Percentiles rank a stretch among this genome's conserved stretches.
These are phyloP conservation scores for Marmota flaviventris DNA, from an alignment of 2,113 vertebrate species.

Conservation along the genomic window DNA sequence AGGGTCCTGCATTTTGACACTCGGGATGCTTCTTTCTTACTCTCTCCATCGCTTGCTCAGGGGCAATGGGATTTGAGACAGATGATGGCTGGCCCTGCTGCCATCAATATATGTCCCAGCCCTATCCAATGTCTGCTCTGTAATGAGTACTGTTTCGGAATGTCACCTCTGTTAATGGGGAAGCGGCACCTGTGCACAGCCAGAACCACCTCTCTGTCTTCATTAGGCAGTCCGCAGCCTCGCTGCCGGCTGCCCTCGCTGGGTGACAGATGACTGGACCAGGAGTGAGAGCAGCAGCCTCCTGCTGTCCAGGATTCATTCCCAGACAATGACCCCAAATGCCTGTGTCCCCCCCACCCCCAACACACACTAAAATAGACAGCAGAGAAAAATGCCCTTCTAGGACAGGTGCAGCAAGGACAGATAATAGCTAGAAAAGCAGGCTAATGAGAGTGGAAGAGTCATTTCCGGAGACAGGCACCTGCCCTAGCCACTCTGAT, in stretches of 20 bases:
- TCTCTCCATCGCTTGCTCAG: conserved; percentile 27
- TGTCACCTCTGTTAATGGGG: conserved; percentile 84
- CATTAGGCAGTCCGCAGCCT: conserved; percentile 79
- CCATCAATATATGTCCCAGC: conserved; percentile 80
- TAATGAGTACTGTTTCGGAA: conserved; percentile 82
- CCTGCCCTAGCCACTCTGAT: background rate
- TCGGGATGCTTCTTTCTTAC: background rate
- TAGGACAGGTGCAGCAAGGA: conserved; percentile 50
- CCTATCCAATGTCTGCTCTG: conserved; percentile 76
- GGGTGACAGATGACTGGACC: conserved; percentile 78
- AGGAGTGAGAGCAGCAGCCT: conserved; percentile 62
- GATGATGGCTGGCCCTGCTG: conserved; percentile 76
- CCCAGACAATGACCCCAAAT: conserved; percentile 79
- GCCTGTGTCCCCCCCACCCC: background rate
- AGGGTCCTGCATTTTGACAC: background rate
- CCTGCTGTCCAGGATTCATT: conserved; percentile 81
- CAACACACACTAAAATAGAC: conserved; percentile 57
- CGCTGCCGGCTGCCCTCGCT: conserved; percentile 71
- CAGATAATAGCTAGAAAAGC: conserved; percentile 11
- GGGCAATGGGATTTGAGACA: conserved; percentile 76
- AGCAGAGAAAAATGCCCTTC: conserved; percentile 60
- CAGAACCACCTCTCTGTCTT: conserved; percentile 81
- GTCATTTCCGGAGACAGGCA: background rate
- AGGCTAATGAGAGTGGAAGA: background rate
- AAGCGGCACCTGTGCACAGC: conserved; percentile 81